Base-by-base conservation (phyloP, 1,140 invertebrate species). In the Onthophagus taurus region DNA sequence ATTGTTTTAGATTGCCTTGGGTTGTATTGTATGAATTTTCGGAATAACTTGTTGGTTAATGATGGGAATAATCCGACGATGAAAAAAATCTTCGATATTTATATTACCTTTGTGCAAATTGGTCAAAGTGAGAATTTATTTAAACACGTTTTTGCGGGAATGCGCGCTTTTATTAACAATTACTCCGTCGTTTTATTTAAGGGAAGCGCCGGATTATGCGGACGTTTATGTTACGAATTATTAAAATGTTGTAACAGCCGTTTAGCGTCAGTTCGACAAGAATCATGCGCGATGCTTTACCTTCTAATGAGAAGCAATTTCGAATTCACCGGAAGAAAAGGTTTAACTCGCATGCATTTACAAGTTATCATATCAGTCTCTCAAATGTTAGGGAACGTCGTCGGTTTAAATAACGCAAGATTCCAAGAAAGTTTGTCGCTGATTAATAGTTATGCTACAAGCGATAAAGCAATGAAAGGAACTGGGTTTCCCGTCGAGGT, bases 311-410 rank as follows among this genome's bases (percentile, higher is more conserved):
- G 89, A 47, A 87, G 85, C 56, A 95, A 94, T 68, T 94, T 90
- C 70, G 88, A 94, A 59, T 89, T 88, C 57, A 86, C 81, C 14
- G 74, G 78, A 31, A 74, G 83, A 31, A 86, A 85, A 53, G 84
- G 83, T 43, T 71, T 94, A 24, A 92, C 87, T 0, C 71, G 91
- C 52, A 88, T 94, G 2, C 85, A 89, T 64, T 67, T 88, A 11
- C 85, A 89, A 71, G 80, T 85, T 1, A 94, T 95, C 47, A 92
- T 95, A 54, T 89, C 89, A 1, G 89, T 94, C 6, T 93, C 89
- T 1, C 85, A 90, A 68, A 77, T 95, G 64, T 73, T 93, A 29
- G 89, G 89, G 34, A 89, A 85, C 58, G 79, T 89, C 3, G 82
- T 85, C 21, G 82, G 84, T 7, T 67, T 93, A 30, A 92, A 91